phyloP scores from a whole-genome alignment of 1,140 invertebrate species.

The Paramacrobiotus metropolitanus region DNA sequence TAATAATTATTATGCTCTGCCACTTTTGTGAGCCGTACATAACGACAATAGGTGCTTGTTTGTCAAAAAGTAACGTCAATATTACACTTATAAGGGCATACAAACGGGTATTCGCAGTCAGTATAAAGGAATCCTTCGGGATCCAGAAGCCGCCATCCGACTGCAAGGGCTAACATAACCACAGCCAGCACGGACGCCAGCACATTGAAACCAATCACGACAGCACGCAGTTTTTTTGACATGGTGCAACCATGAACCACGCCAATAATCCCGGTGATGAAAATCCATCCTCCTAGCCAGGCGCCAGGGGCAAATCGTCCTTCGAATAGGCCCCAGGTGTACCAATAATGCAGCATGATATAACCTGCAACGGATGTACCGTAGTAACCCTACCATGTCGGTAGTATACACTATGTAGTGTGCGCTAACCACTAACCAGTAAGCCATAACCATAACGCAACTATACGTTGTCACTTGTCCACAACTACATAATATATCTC shows the following conservation, averaged over 20 bases:
- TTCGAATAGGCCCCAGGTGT: not conserved
- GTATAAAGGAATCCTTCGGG: not conserved
- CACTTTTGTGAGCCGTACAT: too few species aligned
- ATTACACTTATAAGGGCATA: too few species aligned
- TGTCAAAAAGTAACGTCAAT: too few species aligned
- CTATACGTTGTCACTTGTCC: too few species aligned
- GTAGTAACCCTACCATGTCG: not conserved
- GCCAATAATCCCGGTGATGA: constrained; percentile 3
- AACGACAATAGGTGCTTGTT: too few species aligned
- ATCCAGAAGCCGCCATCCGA: not conserved
- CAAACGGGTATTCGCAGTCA: constrained; percentile 1
- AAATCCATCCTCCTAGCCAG: not conserved
- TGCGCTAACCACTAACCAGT: not conserved
- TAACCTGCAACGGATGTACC: not conserved
- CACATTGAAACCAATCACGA: not conserved
- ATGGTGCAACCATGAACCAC: not conserved
- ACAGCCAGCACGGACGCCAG: not conserved
- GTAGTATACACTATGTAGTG: not conserved
- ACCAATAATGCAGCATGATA: not conserved
- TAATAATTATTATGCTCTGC: too few species aligned
- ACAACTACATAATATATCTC: not conserved
- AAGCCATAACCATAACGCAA: not conserved
- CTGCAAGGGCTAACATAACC: not conserved
- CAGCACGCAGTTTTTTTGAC: not conserved
- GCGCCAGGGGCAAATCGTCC: not conserved